These are phyloP conservation scores for Pangasius mekongensis DNA, from an alignment of 2,797 vertebrate genomes.

Conservation along the genomic window DNA sequence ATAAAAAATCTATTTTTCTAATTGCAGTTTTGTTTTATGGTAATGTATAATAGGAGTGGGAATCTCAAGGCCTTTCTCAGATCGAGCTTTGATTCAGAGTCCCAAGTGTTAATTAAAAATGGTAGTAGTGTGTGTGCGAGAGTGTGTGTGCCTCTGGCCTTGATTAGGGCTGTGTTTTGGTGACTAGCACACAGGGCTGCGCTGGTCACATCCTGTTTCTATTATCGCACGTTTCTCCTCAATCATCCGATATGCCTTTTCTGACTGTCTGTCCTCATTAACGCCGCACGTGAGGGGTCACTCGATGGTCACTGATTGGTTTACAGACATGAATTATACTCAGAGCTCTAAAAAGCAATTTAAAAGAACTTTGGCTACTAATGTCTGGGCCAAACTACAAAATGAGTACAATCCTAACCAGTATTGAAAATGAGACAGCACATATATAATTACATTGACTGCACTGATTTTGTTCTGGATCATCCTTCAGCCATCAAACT, in stretches of 20 bases:
- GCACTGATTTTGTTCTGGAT: neutral
- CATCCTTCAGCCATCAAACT: neutral
- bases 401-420: neutral
- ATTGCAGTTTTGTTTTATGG: no score
- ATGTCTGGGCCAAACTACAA: neutral
- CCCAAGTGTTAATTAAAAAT: neutral
- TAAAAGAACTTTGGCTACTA: neutral
- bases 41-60: neutral
- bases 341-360: neutral
- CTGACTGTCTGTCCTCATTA: conserved; percentile 72
- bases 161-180: conserved; percentile 47
- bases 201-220: conserved; percentile 71
- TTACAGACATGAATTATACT: neutral
- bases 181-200: conserved; percentile 52
- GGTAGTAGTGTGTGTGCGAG: neutral
- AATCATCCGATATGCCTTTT: conserved; percentile 62
- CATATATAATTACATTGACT: neutral
- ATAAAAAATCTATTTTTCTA: no score
- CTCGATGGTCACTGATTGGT: conserved; percentile 43
- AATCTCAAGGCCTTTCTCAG: neutral
- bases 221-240: conserved; percentile 76
- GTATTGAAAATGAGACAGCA: neutral
- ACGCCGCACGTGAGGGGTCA: conserved; percentile 60
- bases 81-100: neutral
- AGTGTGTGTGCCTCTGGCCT: conserved; percentile 22